phyloP scores from a whole-genome alignment of 2,797 vertebrate genomes.

The Buphagus erythrorhynchus region DNA sequence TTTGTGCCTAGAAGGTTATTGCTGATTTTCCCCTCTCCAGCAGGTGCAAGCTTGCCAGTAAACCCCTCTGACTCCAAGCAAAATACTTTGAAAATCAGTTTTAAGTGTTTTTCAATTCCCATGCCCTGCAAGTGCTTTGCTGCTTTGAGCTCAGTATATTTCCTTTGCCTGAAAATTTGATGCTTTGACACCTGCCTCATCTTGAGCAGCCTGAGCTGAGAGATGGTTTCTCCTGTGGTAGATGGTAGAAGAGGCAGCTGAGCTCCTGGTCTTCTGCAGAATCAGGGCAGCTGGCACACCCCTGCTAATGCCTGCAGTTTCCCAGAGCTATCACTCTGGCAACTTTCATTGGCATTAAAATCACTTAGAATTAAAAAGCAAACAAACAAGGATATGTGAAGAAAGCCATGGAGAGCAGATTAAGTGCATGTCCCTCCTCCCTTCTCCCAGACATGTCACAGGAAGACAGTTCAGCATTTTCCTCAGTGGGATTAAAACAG shows the following conservation, averaged over 20 bases:
- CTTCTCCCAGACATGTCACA: background rate
- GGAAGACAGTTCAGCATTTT: conserved; percentile 8
- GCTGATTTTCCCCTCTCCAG: background rate
- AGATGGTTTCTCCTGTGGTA: background rate
- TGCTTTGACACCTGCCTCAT: background rate
- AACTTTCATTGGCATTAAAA: conserved; percentile 44
- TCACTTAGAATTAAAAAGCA: conserved; percentile 44
- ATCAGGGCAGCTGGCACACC: background rate
- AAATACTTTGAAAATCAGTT: background rate
- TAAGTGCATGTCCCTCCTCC: background rate
- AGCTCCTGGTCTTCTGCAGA: background rate
- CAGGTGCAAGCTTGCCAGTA: background rate
- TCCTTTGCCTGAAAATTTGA: background rate
- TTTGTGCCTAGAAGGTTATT: background rate
- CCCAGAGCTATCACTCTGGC: conserved; percentile 28
- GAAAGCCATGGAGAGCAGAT: background rate
- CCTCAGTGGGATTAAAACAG: background rate
- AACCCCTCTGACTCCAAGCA: background rate
- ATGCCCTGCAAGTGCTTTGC: background rate
- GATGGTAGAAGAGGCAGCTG: background rate
- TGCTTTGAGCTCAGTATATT: background rate
- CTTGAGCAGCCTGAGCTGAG: background rate
- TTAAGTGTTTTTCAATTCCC: background rate
- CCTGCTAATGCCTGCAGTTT: background rate
- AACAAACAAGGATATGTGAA: conserved; percentile 50